A percentile compares a stretch with the other conserved stretches of the same genome.
These are phyloP conservation scores for Tenebrosternarchus preto DNA, from an alignment of 2,113 vertebrate species.

Conservation along the genomic window DNA sequence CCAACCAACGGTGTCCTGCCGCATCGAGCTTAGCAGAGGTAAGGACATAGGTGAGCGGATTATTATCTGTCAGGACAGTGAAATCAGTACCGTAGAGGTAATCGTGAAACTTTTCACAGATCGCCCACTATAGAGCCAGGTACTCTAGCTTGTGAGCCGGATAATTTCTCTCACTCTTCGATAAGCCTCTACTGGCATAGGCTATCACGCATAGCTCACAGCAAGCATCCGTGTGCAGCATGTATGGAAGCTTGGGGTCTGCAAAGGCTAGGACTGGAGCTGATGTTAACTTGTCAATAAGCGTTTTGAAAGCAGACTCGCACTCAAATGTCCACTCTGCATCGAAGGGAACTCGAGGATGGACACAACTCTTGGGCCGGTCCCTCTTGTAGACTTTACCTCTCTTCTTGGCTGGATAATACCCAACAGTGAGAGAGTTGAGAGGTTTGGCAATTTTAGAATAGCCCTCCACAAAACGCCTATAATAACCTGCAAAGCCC, in stretches of 20 bases:
- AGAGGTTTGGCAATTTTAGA: constrained; percentile 21
- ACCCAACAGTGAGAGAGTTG: constrained; percentile 21
- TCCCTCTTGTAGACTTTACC: constrained; percentile 44
- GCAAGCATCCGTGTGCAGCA: constrained; percentile 25
- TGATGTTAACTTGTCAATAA: too few species aligned
- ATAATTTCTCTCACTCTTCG: too few species aligned
- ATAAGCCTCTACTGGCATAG: too few species aligned
- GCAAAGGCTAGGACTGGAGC: constrained; percentile 24
- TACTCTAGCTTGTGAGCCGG: too few species aligned
- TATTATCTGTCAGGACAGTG: constrained; percentile 2
- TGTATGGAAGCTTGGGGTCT: background rate
- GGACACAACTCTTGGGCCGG: too few species aligned
- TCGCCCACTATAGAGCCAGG: constrained; percentile 24
- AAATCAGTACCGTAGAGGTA: constrained; percentile 19
- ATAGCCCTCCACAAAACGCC: constrained; percentile 12
- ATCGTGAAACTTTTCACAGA: constrained; percentile 28
- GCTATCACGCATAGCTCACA: too few species aligned
- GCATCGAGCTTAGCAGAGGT: constrained; percentile 13
- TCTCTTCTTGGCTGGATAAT: constrained; percentile 23
- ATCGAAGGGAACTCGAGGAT: too few species aligned
- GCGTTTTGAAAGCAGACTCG: background rate
- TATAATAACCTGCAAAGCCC: constrained; percentile 23
- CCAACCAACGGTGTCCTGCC: constrained; percentile 1
- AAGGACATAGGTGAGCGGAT: constrained; percentile 27
- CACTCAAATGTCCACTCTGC: too few species aligned